Percentiles rank a stretch among this genome's conserved stretches.
These are phyloP conservation scores for Conus betulinus DNA, from an alignment of 1,140 invertebrate species.

Conservation along the genomic window DNA sequence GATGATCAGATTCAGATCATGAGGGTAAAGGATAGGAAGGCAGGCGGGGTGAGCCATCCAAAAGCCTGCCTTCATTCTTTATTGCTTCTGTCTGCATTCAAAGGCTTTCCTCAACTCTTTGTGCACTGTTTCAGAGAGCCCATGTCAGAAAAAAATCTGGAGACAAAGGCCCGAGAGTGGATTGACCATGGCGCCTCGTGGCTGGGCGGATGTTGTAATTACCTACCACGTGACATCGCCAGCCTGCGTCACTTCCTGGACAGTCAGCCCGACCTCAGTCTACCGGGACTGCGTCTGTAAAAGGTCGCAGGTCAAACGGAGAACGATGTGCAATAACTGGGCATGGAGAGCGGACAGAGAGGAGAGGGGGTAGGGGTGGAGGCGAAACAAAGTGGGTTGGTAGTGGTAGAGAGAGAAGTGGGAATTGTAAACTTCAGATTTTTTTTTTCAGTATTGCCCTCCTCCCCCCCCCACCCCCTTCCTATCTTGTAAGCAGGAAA, in stretches of 20 bases:
- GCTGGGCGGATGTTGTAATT: conserved; percentile 88
- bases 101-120: too few species aligned
- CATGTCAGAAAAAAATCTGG: conserved; percentile 78
- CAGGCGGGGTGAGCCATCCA: too few species aligned
- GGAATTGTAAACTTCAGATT: background rate
- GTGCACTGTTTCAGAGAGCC: conserved; percentile 79
- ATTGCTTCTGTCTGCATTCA: too few species aligned
- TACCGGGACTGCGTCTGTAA: conserved; percentile 9
- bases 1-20: too few species aligned
- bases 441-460: background rate
- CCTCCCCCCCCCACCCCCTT: too few species aligned
- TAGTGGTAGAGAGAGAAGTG: background rate
- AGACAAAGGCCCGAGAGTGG: conserved; percentile 82
- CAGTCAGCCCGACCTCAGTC: background rate
- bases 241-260: conserved; percentile 44
- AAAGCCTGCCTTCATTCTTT: too few species aligned
- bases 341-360: background rate
- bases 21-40: too few species aligned
- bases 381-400: background rate
- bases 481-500: too few species aligned
- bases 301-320: background rate
- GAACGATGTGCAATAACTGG: background rate
- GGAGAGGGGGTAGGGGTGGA: background rate
- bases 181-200: conserved; percentile 82
- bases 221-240: conserved; percentile 81